phyloP scores from a whole-genome alignment of 2,113 vertebrate species.

The Eonycteris spelaea region DNA sequence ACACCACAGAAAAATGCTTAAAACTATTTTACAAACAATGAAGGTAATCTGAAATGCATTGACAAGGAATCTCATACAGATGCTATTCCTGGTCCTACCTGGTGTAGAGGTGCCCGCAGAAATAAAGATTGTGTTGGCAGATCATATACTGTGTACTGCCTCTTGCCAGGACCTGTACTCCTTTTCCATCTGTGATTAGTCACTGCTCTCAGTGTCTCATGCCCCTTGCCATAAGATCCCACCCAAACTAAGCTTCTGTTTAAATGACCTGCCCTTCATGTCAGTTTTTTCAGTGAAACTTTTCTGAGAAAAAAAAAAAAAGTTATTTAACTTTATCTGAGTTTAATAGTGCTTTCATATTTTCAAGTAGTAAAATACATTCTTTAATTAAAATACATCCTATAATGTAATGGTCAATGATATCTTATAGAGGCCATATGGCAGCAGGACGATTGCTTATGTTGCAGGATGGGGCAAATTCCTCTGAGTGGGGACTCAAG shows the following conservation, averaged over 20 bases:
- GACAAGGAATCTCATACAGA: background rate
- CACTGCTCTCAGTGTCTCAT: background rate
- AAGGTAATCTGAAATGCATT: background rate
- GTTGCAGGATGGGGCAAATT: too few relatives aligned
- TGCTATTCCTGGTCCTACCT: background rate
- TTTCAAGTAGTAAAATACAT: background rate
- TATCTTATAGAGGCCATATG: background rate
- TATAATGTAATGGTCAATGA: background rate
- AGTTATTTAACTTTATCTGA: background rate
- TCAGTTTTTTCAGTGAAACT: background rate
- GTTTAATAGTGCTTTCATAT: background rate
- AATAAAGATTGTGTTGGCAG: background rate
- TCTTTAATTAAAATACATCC: background rate
- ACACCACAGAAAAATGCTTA: background rate
- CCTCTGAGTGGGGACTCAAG: too few relatives aligned
- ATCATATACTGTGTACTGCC: accelerated
- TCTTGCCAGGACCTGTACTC: background rate
- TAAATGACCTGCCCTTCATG: background rate
- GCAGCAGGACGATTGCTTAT: background rate
- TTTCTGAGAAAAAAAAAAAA: background rate
- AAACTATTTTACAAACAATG: background rate
- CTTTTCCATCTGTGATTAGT: background rate
- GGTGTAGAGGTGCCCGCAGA: background rate
- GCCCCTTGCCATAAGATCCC: background rate
- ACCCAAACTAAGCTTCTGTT: background rate